A percentile compares a stretch with the other conserved stretches of the same genome.
Evolutionary conservation across 2,797 vertebrate genomes (phyloP).

Genomic region (Ceyx erithaca): DNA sequence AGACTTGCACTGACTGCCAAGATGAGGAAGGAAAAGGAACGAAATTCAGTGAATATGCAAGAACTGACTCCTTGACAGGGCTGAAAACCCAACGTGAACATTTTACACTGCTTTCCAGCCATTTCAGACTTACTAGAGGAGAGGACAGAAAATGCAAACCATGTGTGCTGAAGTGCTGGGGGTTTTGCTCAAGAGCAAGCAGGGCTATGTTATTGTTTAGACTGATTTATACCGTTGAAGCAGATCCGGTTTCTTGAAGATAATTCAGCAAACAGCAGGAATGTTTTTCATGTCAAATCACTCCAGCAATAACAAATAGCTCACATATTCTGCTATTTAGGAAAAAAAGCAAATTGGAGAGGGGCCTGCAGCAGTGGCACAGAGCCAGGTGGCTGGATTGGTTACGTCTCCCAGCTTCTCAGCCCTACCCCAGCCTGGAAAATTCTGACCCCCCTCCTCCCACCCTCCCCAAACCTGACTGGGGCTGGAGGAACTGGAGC

Average conservation of each 20-base stretch:
- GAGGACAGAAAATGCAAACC: conserved; percentile 63
- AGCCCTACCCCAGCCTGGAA: conserved; percentile 35
- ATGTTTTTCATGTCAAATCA: conserved; percentile 60
- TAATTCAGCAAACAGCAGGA: conserved; percentile 57
- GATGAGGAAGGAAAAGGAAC: conserved; percentile 46
- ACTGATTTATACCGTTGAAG: conserved; percentile 53
- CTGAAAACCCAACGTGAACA: conserved; percentile 59
- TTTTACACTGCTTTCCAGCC: conserved; percentile 57
- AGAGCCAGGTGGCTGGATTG: conserved; percentile 37
- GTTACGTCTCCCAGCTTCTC: conserved; percentile 50
- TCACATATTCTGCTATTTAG: conserved; percentile 63
- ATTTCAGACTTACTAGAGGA: conserved; percentile 40
- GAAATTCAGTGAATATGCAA: conserved; percentile 38
- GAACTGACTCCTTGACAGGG: conserved; percentile 21
- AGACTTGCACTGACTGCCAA: conserved; percentile 2
- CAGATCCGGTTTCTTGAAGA: conserved; percentile 60
- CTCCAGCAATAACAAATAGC: conserved; percentile 63
- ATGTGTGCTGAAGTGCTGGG: conserved; percentile 51
- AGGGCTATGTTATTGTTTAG: conserved; percentile 52
- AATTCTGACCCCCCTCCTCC: conserved; percentile 28
- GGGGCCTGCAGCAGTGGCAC: conserved; percentile 40
- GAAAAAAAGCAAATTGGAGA: conserved; percentile 64
- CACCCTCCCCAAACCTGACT: neutral
- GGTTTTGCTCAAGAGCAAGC: conserved; percentile 50
- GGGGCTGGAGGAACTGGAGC: conserved; percentile 41